Percentiles rank a stretch among this genome's conserved stretches.
phyloP scores from a whole-genome alignment of 2,797 vertebrate species.

The Pseudochirops corinnae region DNA sequence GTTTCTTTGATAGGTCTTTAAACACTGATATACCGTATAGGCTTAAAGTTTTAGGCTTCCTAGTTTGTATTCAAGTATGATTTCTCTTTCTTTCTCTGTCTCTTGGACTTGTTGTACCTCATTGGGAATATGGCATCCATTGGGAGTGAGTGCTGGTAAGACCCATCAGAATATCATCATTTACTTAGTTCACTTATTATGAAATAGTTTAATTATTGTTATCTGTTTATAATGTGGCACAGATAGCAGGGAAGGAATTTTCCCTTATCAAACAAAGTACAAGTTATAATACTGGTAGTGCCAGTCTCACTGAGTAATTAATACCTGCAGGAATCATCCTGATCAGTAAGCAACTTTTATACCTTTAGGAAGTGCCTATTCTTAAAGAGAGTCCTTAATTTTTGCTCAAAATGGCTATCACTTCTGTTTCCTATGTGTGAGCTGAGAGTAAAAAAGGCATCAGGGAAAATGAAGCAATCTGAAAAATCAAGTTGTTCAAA shows the following conservation, averaged over 20 bases:
- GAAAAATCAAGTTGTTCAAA: not conserved
- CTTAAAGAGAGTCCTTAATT: conserved; percentile 14
- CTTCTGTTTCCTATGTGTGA: not conserved
- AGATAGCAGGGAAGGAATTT: conserved; percentile 68
- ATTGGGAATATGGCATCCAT: conserved; percentile 72
- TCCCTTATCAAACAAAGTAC: conserved; percentile 36
- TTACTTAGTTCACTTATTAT: conserved; percentile 78
- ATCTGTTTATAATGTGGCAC: conserved; percentile 71
- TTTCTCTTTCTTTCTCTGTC: conserved; percentile 29
- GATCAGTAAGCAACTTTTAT: conserved; percentile 25
- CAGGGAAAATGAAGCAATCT: not conserved
- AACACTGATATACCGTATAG: conserved; percentile 72
- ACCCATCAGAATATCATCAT: conserved; percentile 70
- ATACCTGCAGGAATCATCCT: conserved; percentile 7
- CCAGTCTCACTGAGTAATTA: conserved; percentile 47
- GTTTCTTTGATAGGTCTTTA: conserved; percentile 79
- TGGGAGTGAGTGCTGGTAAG: conserved; percentile 66
- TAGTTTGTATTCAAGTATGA: conserved; percentile 16
- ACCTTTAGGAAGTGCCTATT: not conserved
- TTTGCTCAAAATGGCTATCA: conserved; percentile 27
- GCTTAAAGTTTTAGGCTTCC: conserved; percentile 70
- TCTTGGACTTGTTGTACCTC: conserved; percentile 63
- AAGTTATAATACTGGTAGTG: conserved; percentile 35
- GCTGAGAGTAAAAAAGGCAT: conserved; percentile 16
- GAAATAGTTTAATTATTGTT: conserved; percentile 74